These are phyloP conservation scores for Eupithecia centaureata DNA, from an alignment of 2,888 invertebrate genomes.

Conservation along the genomic window DNA sequence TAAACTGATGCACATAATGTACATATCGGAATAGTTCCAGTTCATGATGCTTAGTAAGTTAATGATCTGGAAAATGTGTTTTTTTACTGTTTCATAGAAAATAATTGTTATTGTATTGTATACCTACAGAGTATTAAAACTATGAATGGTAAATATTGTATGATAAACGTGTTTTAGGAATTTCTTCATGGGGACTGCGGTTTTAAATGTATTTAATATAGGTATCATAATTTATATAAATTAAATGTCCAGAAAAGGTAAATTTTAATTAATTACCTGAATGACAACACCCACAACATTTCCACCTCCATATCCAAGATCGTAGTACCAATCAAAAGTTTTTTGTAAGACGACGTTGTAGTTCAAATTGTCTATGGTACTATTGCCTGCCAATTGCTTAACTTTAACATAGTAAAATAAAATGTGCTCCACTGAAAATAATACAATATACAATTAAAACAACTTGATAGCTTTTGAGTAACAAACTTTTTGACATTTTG, in stretches of 20 bases:
- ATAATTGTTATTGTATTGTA: background rate
- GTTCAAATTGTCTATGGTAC: constrained; percentile 39
- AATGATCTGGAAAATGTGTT: constrained; percentile 67
- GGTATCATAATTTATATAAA: too few species aligned
- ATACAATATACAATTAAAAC: constrained; percentile 13
- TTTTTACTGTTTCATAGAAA: too few species aligned
- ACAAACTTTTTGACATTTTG: too few species aligned
- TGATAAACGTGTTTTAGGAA: too few species aligned
- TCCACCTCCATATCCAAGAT: constrained; percentile 44
- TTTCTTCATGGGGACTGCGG: too few species aligned
- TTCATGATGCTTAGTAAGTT: constrained; percentile 84
- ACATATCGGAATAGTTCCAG: constrained; percentile 88
- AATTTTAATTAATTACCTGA: constrained; percentile 49
- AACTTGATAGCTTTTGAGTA: background rate
- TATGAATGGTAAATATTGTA: too few species aligned
- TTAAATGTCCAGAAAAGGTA: background rate
- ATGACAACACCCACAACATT: constrained; percentile 46
- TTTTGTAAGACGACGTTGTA: constrained; percentile 44
- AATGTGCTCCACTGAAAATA: constrained; percentile 59
- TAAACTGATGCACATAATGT: constrained; percentile 87
- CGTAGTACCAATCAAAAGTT: constrained; percentile 51
- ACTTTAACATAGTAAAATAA: constrained; percentile 45
- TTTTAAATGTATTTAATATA: too few species aligned
- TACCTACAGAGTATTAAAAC: background rate
- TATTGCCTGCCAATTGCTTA: constrained; percentile 13